phyloP scores from a whole-genome alignment of 1,140 invertebrate species.

The Penaeus vannamei region DNA sequence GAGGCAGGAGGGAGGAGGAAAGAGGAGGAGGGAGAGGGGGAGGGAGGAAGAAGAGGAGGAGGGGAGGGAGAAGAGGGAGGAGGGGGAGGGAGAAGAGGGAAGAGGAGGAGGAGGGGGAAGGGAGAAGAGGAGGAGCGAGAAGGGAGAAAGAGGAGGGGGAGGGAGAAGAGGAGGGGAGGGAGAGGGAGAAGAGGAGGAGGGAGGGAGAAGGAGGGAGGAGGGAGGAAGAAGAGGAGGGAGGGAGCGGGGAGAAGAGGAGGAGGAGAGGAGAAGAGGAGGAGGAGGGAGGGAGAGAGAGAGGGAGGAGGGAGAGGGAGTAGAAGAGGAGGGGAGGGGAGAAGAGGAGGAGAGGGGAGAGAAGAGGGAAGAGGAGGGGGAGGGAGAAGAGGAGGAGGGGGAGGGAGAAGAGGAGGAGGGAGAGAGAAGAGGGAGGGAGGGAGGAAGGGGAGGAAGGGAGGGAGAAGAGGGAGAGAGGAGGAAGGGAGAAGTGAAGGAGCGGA shows the following conservation, averaged over 20 bases:
- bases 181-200: neutral
- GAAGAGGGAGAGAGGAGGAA: neutral
- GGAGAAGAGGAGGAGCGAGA: neutral
- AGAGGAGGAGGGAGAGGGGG: no score
- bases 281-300: slow-evolving; percentile 6
- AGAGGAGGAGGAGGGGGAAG: no score
- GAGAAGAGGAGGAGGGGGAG: neutral
- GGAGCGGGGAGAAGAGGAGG: slow-evolving; percentile 3
- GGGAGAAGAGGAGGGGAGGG: no score
- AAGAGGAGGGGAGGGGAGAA: no score
- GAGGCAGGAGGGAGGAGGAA: slow-evolving; percentile 1
- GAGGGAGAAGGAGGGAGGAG: neutral
- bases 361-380: neutral
- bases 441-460: neutral
- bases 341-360: no score
- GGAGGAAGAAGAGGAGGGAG: slow-evolving; percentile 1
- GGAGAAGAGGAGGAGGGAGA: neutral
- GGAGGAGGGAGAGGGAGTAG: neutral
- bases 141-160: neutral
- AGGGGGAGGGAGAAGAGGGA: no score
- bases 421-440: neutral
- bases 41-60: no score
- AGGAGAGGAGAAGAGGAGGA: neutral
- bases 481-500: neutral
- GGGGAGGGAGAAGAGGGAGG: slow-evolving; percentile 9